These are phyloP conservation scores for Tinea semifulvella DNA, from an alignment of 2,888 invertebrate species.

Conservation along the genomic window DNA sequence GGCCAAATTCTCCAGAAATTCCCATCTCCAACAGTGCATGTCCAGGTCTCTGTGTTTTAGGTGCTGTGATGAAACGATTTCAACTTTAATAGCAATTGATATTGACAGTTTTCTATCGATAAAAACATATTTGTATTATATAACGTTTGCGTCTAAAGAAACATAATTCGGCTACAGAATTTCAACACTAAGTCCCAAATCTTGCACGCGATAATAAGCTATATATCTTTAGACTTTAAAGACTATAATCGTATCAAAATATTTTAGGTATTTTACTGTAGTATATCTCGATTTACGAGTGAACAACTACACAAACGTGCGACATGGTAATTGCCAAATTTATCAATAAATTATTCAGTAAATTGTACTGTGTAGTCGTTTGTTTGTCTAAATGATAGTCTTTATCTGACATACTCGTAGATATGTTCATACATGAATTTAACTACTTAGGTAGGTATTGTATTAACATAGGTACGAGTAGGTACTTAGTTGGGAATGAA, in stretches of 20 bases:
- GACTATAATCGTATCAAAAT: neutral
- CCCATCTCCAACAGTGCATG: no score
- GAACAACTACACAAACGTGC: constrained; percentile 8
- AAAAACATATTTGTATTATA: no score
- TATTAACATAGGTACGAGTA: no score
- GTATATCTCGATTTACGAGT: constrained; percentile 6
- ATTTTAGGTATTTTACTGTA: neutral
- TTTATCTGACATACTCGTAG: constrained; percentile 6
- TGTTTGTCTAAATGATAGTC: constrained; percentile 1
- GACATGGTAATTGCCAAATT: constrained; percentile 12
- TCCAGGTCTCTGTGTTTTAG: no score
- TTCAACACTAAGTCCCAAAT: neutral
- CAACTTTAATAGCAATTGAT: no score
- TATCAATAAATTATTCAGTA: constrained; percentile 10
- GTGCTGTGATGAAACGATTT: no score
- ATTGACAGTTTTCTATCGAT: no score
- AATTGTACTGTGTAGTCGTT: constrained; percentile 4
- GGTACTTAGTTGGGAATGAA: no score
- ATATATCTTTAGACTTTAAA: neutral
- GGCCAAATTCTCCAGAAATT: no score
- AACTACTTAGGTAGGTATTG: no score
- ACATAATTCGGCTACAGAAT: no score
- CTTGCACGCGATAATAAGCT: neutral
- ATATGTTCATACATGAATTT: neutral
- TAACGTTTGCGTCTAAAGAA: no score